Conservation (phyloP, 2,888 invertebrate species). For the Rapana venosa region DNA sequence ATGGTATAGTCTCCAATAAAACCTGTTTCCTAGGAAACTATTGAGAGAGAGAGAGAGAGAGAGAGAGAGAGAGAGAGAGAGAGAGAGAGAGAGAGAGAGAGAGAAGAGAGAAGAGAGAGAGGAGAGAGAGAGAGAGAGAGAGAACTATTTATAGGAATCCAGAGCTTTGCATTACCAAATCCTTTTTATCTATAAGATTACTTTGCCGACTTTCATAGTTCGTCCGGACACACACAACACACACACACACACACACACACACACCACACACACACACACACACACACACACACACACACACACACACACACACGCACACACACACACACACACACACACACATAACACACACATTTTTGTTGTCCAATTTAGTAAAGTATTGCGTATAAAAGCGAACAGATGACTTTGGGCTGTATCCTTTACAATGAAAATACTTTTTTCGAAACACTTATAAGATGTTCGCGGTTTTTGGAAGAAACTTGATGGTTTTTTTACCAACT, state of each 20-base stretch:
- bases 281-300: background rate
- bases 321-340: background rate
- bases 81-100: background rate
- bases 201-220: background rate
- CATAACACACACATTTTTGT: background rate
- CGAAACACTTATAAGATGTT: too few species aligned
- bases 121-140: conserved; percentile 7
- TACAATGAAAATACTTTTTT: too few species aligned
- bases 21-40: too few species aligned
- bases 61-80: background rate
- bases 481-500: too few species aligned
- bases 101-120: too few species aligned
- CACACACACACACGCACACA: background rate
- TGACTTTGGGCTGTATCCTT: too few species aligned
- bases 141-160: background rate
- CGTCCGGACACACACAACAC: background rate
- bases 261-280: background rate
- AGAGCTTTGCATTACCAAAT: background rate
- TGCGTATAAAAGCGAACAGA: too few species aligned
- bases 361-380: too few species aligned
- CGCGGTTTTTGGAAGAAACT: too few species aligned
- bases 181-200: too few species aligned
- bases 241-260: background rate
- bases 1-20: too few species aligned
- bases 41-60: background rate